Conservation (phyloP, 2,797 vertebrate species). For the Podargus strigoides region DNA sequence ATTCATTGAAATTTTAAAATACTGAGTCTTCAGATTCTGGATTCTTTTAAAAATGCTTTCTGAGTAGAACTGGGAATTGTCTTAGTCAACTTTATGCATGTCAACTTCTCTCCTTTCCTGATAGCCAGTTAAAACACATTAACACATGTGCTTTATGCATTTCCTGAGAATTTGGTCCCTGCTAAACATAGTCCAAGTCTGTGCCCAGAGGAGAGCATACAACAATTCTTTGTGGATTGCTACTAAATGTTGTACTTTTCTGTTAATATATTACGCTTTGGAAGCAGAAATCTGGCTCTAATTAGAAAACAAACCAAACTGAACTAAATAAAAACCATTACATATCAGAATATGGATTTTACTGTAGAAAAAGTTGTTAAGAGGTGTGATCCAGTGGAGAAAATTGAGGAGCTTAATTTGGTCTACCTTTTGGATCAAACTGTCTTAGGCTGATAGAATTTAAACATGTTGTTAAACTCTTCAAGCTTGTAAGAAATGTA, state of each 20-base stretch:
- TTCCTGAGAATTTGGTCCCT: not conserved
- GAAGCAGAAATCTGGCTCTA: not conserved
- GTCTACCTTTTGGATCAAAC: not conserved
- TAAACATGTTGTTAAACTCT: not conserved
- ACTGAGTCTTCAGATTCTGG: not conserved
- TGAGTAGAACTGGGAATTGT: not conserved
- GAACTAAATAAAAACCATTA: not conserved
- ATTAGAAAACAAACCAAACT: not conserved
- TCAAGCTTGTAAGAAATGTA: not conserved
- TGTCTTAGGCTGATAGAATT: not conserved
- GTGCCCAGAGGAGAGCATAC: not conserved
- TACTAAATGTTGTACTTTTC: not conserved
- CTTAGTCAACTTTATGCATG: not conserved
- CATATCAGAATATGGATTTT: not conserved
- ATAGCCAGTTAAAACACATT: not conserved
- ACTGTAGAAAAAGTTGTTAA: not conserved
- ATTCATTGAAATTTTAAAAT: not conserved
- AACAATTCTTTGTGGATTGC: not conserved
- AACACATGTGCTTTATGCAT: not conserved
- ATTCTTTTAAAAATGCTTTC: not conserved
- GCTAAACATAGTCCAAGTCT: not conserved
- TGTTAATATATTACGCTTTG: not conserved
- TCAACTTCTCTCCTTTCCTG: not conserved
- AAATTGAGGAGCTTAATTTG: not conserved
- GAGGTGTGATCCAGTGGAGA: not conserved